These are phyloP conservation scores for Leptestheria dahalacensis DNA, from an alignment of 1,140 invertebrate species.

Conservation along the genomic window DNA sequence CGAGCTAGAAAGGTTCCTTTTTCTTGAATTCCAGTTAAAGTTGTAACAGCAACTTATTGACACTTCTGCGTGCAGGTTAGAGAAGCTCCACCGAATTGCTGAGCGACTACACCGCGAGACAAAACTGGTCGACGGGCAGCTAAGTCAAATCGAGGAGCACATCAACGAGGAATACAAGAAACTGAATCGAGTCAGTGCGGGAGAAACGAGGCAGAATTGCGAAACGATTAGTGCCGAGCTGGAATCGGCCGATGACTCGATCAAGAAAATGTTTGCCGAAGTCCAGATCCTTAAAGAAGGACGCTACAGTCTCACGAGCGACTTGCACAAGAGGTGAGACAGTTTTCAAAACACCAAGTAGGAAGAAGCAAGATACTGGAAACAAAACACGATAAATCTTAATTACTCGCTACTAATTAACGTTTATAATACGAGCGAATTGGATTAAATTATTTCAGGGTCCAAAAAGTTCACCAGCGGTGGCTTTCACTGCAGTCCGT, in stretches of 20 bases:
- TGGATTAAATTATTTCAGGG: constrained; percentile 38
- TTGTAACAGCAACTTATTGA: background rate
- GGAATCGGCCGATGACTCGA: constrained; percentile 63
- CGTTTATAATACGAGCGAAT: constrained; percentile 1
- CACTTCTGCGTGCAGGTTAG: constrained; percentile 38
- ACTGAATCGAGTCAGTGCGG: constrained; percentile 70
- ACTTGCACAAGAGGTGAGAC: constrained; percentile 53
- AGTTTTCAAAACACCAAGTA: too few species aligned
- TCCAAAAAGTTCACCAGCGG: constrained; percentile 81
- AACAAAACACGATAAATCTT: too few species aligned
- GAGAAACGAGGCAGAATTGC: constrained; percentile 84
- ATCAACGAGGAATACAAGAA: constrained; percentile 81
- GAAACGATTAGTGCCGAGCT: constrained; percentile 65
- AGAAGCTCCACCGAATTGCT: constrained; percentile 77
- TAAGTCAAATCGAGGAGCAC: constrained; percentile 70
- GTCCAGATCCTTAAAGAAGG: constrained; percentile 77
- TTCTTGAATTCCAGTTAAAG: background rate
- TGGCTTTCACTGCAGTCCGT: constrained; percentile 70
- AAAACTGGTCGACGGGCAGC: constrained; percentile 67
- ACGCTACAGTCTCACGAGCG: constrained; percentile 62
- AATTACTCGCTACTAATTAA: too few species aligned
- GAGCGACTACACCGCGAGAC: constrained; percentile 87
- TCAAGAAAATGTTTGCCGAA: constrained; percentile 80
- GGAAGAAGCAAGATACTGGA: too few species aligned
- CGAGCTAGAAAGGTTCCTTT: constrained; percentile 55